A percentile compares a stretch with the other conserved stretches of the same genome.
Conservation (phyloP, 2,888 invertebrate genomes). For the Thumatha senex region DNA sequence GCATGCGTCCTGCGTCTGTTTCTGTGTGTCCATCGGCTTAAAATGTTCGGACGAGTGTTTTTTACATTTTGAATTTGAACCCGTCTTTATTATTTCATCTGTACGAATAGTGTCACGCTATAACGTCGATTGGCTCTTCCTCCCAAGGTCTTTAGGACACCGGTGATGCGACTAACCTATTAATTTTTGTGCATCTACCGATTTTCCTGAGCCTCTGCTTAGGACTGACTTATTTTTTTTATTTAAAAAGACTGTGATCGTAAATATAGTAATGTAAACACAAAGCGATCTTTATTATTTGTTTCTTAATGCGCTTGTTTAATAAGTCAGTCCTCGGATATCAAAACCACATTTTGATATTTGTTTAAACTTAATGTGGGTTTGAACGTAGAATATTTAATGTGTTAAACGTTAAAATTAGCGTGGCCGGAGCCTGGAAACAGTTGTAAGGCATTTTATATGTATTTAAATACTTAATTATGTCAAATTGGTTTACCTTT, state of each 20-base stretch:
- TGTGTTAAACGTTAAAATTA: conserved; percentile 23
- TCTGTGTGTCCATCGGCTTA: too few species aligned
- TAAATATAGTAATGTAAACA: conserved; percentile 23
- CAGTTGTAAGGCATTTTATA: conserved; percentile 7
- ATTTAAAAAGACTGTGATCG: conserved; percentile 45
- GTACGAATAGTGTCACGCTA: conserved; percentile 1
- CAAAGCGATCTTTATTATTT: conserved; percentile 41
- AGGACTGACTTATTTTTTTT: conserved; percentile 53
- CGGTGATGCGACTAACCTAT: conserved; percentile 3
- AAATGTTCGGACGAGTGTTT: too few species aligned
- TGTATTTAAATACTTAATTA: too few species aligned
- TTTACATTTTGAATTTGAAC: too few species aligned
- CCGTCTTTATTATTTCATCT: too few species aligned
- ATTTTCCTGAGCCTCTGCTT: conserved; percentile 21
- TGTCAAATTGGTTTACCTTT: not conserved
- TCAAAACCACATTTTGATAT: conserved; percentile 72
- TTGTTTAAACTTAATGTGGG: conserved; percentile 75
- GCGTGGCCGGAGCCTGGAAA: conserved; percentile 16
- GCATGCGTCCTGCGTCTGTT: too few species aligned
- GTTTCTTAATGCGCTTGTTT: conserved; percentile 41
- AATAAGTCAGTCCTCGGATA: conserved; percentile 56
- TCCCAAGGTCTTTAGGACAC: not conserved
- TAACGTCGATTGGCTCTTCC: conserved; percentile 4
- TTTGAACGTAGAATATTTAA: conserved; percentile 43
- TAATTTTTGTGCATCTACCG: conserved; percentile 13